Percentiles rank a stretch among this genome's conserved stretches.
phyloP scores from a whole-genome alignment of 2,113 vertebrate species.

The Bufo gargarizans region DNA sequence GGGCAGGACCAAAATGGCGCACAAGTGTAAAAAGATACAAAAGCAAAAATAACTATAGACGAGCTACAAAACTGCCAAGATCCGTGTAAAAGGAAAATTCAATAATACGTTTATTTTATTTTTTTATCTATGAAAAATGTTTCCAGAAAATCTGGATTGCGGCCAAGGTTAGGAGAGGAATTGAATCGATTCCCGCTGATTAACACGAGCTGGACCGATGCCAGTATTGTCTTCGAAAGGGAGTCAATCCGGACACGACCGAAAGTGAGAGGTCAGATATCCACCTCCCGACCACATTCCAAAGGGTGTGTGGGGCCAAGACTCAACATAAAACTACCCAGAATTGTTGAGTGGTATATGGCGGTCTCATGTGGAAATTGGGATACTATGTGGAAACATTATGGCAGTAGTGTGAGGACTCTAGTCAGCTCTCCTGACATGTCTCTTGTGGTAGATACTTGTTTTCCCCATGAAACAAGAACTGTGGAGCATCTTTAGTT shows the following conservation, averaged over 20 bases:
- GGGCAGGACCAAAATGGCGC: not conserved
- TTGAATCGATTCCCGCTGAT: not conserved
- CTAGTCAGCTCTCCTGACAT: no score
- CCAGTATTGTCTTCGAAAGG: not conserved
- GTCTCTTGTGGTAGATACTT: no score
- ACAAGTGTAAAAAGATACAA: not conserved
- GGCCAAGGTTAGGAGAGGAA: not conserved
- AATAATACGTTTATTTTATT: not conserved
- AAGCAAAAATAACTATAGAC: no score
- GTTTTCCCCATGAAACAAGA: no score
- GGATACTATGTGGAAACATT: no score
- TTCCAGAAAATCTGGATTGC: not conserved
- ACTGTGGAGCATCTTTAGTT: no score
- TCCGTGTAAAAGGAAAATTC: not conserved
- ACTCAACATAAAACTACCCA: no score
- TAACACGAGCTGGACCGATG: not conserved
- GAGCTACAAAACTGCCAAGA: not conserved
- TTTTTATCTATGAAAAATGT: not conserved
- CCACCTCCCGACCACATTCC: no score
- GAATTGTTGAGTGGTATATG: no score
- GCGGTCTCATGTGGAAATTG: no score
- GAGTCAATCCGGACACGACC: not conserved
- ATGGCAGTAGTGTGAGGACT: no score
- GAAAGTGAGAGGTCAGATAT: not conserved
- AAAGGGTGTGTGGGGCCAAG: no score